Evolutionary conservation across 2,797 vertebrate species (phyloP), one percentile per base, ranked within the genome.

Genomic region (Lutjanus campechanus): DNA sequence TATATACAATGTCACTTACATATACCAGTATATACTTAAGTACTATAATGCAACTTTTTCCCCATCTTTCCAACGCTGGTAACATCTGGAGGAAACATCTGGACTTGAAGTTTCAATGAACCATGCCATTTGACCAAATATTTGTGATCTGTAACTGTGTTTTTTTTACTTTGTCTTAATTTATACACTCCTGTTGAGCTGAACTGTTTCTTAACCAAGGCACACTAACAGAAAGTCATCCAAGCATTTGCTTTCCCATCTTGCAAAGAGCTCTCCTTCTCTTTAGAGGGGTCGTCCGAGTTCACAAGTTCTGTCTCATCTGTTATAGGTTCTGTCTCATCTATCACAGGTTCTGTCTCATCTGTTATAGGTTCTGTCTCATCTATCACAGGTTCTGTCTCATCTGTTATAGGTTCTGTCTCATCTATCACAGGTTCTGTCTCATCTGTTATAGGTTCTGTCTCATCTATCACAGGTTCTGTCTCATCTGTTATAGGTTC

Each of bases 221-320:
- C 87, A 86, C 77, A 81, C 76, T 91, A 92, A 81, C 82, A 88
- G 51, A 79, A 68, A 40, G 88, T 71, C 68, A 88, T 63, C 60
- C 67, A 82, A 43, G 81, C 47, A 36, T 81, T 80, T 76, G 81
- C 12, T 19, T 84, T 65, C 11, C 71, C 88, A 61, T 91, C 88
- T 83, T 88, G 81, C 69, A 90, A 83, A 59, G 70, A 29, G 59
- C 58, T 78, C 36, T 77, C 80, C 22, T 69, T 69, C 25, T 82
- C 79, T 19, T 1, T 65, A 0, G 61, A 41, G 44, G 79, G 17
- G 22, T 77, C 86, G 49, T 1, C 95, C 86, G 69, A 89, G 92
- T 49, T 90, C 84, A 81, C 90, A 94, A 94, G 69, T 25, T 83
- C 22, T 2, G 53, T 95, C 90, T 86, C 78, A 90, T 95, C 69